Evolutionary conservation across 2,113 vertebrate species (phyloP).

Genomic region (Nycticorax nycticorax): DNA sequence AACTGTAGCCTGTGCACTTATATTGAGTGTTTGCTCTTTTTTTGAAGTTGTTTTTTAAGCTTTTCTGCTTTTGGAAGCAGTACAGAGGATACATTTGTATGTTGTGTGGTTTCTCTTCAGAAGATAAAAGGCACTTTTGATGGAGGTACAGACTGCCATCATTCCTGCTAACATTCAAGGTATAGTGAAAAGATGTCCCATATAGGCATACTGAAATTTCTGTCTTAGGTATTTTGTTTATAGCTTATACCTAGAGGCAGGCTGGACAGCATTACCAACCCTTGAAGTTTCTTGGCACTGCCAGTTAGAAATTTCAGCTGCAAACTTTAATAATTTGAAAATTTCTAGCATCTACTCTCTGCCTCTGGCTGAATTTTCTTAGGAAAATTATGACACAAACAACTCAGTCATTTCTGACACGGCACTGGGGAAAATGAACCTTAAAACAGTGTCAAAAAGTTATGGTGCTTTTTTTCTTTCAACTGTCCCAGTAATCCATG

Average conservation of each 20-base stretch:
- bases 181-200: background rate
- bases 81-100: slow-evolving; percentile 1
- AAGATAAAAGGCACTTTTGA: slow-evolving; percentile 40
- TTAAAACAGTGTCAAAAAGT: background rate
- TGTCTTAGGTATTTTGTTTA: background rate
- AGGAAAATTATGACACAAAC: background rate
- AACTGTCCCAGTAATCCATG: background rate
- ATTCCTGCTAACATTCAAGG: background rate
- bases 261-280: background rate
- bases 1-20: background rate
- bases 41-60: background rate
- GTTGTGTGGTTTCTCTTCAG: background rate
- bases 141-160: background rate
- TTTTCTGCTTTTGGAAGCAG: slow-evolving; percentile 23
- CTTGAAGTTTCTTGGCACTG: background rate
- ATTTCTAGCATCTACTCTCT: background rate
- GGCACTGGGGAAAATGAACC: background rate
- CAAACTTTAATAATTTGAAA: background rate
- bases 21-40: background rate
- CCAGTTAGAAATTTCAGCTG: background rate
- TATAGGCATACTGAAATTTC: background rate
- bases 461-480: background rate
- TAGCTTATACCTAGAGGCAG: background rate
- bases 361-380: background rate
- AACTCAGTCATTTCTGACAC: background rate